These are phyloP conservation scores for Notamacropus eugenii DNA, from an alignment of 2,797 vertebrate species.

Conservation along the genomic window DNA sequence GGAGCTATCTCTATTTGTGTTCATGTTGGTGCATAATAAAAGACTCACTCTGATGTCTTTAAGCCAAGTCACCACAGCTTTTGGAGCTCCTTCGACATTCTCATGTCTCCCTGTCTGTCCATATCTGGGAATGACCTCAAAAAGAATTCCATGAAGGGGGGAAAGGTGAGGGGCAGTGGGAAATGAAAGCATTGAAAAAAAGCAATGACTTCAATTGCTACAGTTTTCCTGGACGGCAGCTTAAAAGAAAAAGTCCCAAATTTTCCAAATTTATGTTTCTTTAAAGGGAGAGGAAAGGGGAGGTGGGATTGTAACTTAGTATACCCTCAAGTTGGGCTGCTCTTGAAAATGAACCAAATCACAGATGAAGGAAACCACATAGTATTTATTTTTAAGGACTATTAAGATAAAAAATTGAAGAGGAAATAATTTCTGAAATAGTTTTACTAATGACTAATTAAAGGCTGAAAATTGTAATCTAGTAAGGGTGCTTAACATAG, in stretches of 20 bases:
- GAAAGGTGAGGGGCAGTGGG: neutral
- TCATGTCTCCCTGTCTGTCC: neutral
- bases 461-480: rapidly evolving
- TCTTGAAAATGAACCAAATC: neutral
- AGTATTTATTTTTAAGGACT: neutral
- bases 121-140: rapidly evolving
- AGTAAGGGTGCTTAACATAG: neutral
- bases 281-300: neutral
- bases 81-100: rapidly evolving
- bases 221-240: neutral
- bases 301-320: neutral
- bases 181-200: neutral
- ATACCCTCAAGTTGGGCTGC: neutral
- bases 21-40: rapidly evolving
- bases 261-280: neutral
- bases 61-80: neutral
- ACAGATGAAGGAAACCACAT: neutral
- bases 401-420: neutral
- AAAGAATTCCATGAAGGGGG: neutral
- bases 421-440: neutral
- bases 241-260: neutral
- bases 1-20: neutral
- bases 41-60: rapidly evolving
- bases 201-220: too few species aligned
- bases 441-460: neutral